phyloP scores from a whole-genome alignment of 2,113 vertebrate genomes.

The Alexandromys fortis region DNA sequence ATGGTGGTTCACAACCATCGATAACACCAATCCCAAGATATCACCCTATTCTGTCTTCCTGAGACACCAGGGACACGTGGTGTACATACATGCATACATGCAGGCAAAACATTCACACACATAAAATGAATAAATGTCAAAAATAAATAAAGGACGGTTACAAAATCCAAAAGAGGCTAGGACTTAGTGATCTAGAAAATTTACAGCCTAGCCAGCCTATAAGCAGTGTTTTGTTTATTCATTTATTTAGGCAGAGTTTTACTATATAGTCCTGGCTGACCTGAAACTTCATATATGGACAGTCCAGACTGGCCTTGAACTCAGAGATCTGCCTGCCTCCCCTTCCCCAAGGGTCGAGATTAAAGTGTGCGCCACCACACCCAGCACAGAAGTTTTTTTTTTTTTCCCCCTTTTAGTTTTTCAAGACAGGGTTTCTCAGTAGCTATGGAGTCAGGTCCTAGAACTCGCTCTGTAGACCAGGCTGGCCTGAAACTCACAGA shows the following conservation, averaged over 20 bases:
- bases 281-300: neutral
- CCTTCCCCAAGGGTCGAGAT: neutral
- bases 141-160: neutral
- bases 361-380: neutral
- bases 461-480: neutral
- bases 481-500: neutral
- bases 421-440: neutral
- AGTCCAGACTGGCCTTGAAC: neutral
- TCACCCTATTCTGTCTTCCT: neutral
- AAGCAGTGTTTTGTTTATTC: neutral
- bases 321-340: neutral
- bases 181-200: neutral
- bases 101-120: neutral
- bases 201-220: neutral
- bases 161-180: neutral
- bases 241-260: neutral
- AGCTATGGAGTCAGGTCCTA: neutral
- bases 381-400: neutral
- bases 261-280: neutral
- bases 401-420: neutral
- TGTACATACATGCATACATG: neutral
- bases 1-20: neutral
- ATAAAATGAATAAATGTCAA: neutral
- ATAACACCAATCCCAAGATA: neutral
- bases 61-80: neutral